These are phyloP conservation scores for Dendroctonus valens DNA, from an alignment of 1,140 invertebrate genomes.

Conservation along the genomic window DNA sequence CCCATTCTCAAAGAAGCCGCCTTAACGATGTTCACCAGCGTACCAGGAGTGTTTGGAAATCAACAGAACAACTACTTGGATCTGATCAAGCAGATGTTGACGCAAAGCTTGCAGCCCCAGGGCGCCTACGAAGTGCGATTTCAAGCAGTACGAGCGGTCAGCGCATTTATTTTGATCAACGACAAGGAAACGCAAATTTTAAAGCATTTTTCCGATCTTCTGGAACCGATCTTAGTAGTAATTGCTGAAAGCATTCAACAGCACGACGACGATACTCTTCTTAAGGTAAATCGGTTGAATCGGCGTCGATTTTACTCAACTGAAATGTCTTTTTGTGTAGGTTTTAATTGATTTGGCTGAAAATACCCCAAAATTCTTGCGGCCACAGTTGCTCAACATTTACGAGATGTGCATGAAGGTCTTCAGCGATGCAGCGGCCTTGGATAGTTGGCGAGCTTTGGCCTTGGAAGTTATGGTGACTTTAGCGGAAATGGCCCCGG, in stretches of 20 bases:
- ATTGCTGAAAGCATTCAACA: constrained; percentile 77
- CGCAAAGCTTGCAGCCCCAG: constrained; percentile 71
- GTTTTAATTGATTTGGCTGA: constrained; percentile 92
- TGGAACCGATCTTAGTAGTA: constrained; percentile 69
- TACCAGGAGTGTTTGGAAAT: constrained; percentile 96
- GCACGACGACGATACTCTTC: constrained; percentile 83
- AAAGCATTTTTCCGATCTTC: constrained; percentile 82
- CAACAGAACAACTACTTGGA: constrained; percentile 89
- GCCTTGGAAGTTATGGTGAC: constrained; percentile 93
- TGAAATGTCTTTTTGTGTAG: constrained; percentile 41
- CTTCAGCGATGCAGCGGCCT: constrained; percentile 69
- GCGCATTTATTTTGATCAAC: constrained; percentile 88
- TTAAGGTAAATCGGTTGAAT: constrained; percentile 60
- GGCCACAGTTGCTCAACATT: constrained; percentile 82
- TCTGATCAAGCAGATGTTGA: constrained; percentile 93
- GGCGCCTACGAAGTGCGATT: constrained; percentile 71
- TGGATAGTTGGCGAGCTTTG: constrained; percentile 86
- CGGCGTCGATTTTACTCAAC: neutral
- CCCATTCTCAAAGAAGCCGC: constrained; percentile 88
- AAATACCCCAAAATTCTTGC: constrained; percentile 86
- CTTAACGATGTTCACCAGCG: constrained; percentile 90
- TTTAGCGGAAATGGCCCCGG: constrained; percentile 89
- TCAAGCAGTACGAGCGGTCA: constrained; percentile 80
- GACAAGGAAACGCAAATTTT: constrained; percentile 85
- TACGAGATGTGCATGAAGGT: constrained; percentile 91